These are phyloP conservation scores for Antedon bifida DNA, from an alignment of 35 echinoderm and acorn worm species.

Conservation along the genomic window DNA sequence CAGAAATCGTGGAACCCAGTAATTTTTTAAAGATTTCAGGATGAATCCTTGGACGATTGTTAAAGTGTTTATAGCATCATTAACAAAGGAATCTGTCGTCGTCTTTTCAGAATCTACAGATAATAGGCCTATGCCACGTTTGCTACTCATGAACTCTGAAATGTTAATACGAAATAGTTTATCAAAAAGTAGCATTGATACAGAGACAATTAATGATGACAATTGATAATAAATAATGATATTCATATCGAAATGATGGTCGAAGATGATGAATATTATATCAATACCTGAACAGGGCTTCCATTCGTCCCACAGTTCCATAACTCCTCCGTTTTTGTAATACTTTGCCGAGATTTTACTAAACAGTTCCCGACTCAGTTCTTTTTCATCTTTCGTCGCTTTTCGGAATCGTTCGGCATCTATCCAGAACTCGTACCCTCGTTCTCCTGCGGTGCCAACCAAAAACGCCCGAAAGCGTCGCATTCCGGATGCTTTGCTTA, in stretches of 20 bases:
- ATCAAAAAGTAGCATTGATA: no score
- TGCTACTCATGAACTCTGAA: background rate
- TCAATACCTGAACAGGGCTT: background rate
- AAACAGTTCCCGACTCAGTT: conserved; percentile 21
- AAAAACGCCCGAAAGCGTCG: conserved; percentile 70
- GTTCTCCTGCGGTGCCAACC: conserved; percentile 41
- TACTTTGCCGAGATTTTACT: conserved; percentile 68
- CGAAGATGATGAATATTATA: no score
- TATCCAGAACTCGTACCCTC: conserved; percentile 62
- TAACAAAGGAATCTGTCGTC: background rate
- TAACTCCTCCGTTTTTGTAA: conserved; percentile 29
- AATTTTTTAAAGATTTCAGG: conserved; percentile 49
- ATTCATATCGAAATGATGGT: no score
- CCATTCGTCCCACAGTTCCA: conserved; percentile 29
- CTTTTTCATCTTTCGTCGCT: conserved; percentile 12
- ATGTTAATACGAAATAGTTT: no score
- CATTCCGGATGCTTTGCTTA: conserved; percentile 78
- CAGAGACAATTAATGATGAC: no score
- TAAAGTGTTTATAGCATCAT: background rate
- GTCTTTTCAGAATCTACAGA: background rate
- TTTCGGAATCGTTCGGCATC: conserved; percentile 69
- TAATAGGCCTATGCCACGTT: conserved; percentile 4
- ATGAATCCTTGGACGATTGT: conserved; percentile 33
- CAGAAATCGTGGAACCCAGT: conserved; percentile 79
- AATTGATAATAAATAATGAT: no score